A percentile compares a stretch with the other conserved stretches of the same genome.
phyloP scores from a whole-genome alignment of 2,888 invertebrate genomes.

The Prosapia bicincta region DNA sequence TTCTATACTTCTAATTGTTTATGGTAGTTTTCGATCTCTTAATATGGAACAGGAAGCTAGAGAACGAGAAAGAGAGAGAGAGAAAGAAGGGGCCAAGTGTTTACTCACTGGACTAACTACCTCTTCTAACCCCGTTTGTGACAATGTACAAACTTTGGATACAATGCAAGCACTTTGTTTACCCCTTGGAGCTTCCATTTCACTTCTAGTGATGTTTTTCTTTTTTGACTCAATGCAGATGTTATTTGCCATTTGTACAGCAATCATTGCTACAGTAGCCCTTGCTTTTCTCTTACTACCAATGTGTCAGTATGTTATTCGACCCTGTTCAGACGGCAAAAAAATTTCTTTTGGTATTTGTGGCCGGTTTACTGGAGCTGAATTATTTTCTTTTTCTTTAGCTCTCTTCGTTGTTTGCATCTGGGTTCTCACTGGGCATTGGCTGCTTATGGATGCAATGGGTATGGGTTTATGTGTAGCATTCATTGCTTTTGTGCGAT shows the following conservation, averaged over 20 bases:
- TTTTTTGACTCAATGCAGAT: constrained; percentile 99
- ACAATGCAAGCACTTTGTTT: constrained; percentile 96
- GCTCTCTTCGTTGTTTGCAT: constrained; percentile 93
- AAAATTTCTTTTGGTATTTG: constrained; percentile 88
- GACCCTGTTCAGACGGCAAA: constrained; percentile 78
- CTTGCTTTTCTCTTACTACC: constrained; percentile 93
- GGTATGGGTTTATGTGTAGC: constrained; percentile 98
- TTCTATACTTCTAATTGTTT: constrained; percentile 95
- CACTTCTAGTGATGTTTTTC: constrained; percentile 96
- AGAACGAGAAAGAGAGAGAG: constrained; percentile 70
- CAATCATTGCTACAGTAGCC: constrained; percentile 95
- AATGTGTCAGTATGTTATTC: constrained; percentile 93
- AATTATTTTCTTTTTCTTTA: constrained; percentile 87
- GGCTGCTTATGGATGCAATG: constrained; percentile 98
- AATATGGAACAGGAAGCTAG: constrained; percentile 95
- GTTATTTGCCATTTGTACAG: constrained; percentile 93
- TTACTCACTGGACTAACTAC: constrained; percentile 53
- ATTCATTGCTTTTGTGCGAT: constrained; percentile 93
- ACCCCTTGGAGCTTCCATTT: constrained; percentile 93
- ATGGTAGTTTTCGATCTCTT: constrained; percentile 94
- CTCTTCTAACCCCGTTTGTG: constrained; percentile 45
- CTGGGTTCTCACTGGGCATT: constrained; percentile 97
- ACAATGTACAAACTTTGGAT: constrained; percentile 86
- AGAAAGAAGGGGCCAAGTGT: constrained; percentile 67
- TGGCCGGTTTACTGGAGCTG: constrained; percentile 92